Evolutionary conservation across 2,797 vertebrate genomes (phyloP).

Genomic region (Adelosebastes latens): DNA sequence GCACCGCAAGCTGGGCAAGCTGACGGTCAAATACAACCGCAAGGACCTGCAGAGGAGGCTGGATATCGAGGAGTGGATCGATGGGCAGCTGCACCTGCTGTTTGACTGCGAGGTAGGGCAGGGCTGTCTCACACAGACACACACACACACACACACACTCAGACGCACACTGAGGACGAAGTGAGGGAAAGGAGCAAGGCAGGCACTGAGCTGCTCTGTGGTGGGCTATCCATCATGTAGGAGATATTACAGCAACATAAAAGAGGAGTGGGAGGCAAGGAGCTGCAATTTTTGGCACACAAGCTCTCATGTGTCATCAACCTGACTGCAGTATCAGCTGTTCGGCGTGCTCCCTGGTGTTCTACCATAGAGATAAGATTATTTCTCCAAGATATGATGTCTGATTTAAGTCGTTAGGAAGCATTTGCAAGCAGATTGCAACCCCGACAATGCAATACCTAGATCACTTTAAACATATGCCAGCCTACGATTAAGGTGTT

Average conservation of each 20-base stretch:
- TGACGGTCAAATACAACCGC: slow-evolving; percentile 96
- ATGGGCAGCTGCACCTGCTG: slow-evolving; percentile 91
- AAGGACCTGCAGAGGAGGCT: slow-evolving; percentile 95
- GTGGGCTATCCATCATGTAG: slow-evolving; percentile 39
- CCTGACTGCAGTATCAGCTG: slow-evolving; percentile 35
- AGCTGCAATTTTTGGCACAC: slow-evolving; percentile 33
- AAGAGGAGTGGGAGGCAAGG: slow-evolving; percentile 20
- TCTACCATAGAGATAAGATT: slow-evolving; percentile 13
- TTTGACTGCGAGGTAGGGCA: slow-evolving; percentile 90
- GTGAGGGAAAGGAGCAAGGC: slow-evolving; percentile 11
- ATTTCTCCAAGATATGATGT: not conserved
- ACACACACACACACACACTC: slow-evolving; percentile 19
- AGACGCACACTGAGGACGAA: slow-evolving; percentile 17
- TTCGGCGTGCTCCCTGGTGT: not conserved
- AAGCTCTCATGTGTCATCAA: slow-evolving; percentile 42
- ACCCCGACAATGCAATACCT: not conserved
- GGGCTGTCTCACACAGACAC: slow-evolving; percentile 16
- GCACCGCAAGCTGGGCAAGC: slow-evolving; percentile 90
- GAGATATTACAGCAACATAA: slow-evolving; percentile 17
- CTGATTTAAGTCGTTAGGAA: not conserved
- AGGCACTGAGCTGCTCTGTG: slow-evolving; percentile 9
- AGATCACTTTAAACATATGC: not conserved
- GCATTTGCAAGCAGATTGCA: not conserved
- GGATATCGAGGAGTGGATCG: slow-evolving; percentile 96
- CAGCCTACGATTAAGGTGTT: not conserved